A percentile compares a stretch with the other conserved stretches of the same genome.
phyloP scores from a whole-genome alignment of 2,797 vertebrate species.

The Lophotriccus pileatus region DNA sequence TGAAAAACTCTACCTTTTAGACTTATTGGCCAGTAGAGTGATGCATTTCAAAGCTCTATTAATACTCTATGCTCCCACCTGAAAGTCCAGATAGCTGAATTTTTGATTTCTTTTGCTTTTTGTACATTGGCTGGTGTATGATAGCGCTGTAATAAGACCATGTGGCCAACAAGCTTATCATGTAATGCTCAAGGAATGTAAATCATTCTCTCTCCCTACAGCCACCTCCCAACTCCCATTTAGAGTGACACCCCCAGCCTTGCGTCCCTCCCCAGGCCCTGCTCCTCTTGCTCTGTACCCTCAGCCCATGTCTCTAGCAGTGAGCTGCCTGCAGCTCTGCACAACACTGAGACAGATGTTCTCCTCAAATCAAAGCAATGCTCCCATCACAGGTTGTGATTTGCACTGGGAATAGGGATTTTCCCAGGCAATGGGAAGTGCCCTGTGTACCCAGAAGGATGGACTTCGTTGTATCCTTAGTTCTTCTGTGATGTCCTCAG shows the following conservation, averaged over 20 bases:
- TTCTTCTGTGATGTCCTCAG: background rate
- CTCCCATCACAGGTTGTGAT: background rate
- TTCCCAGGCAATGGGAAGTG: background rate
- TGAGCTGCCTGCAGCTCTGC: background rate
- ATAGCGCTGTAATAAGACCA: background rate
- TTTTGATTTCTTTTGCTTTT: background rate
- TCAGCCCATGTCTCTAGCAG: accelerated
- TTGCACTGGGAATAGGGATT: background rate
- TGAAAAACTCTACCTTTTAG: background rate
- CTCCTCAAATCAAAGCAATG: background rate
- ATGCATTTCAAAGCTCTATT: background rate
- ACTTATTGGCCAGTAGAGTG: background rate
- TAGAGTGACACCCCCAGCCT: accelerated
- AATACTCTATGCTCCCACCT: background rate
- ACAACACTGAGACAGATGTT: background rate
- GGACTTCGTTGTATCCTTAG: background rate
- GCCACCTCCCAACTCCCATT: background rate
- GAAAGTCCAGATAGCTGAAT: background rate
- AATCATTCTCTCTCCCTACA: background rate
- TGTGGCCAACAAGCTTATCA: background rate
- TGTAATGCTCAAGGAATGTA: background rate
- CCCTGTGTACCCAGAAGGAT: background rate
- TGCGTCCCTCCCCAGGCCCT: background rate
- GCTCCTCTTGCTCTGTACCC: background rate
- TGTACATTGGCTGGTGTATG: background rate